Evolutionary conservation across 2,797 vertebrate species (phyloP), one percentile per base, ranked within the genome.

Genomic region (Microchirus variegatus): DNA sequence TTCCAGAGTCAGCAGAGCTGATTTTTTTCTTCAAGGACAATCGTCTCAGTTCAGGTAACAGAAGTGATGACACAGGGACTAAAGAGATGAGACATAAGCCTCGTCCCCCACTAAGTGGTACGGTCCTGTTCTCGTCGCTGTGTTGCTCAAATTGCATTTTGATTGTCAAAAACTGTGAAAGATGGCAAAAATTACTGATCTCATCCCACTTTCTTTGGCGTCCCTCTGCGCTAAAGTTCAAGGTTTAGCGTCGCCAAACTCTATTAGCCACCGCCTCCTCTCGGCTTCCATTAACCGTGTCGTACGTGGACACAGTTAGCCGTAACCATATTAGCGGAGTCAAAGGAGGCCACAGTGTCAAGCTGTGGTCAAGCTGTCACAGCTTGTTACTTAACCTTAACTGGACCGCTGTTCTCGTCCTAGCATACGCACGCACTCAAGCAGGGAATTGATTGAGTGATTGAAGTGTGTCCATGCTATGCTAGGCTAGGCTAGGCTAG

Each of bases 251-350:
- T 3, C 1, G 5, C 15, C 35, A 47, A 69, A 64, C 9, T 40
- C 26, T n/a, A 17, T 73, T 67, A 78, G 54, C 67, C 18, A 19
- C 67, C 18, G 17, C 59, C 64, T 78, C 49, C 38, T 2, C 40
- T 53, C 26, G 41, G 59, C 48, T 22, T 62, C 55, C 17, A 3
- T 37, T 15, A 38, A 19, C 1, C 36, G 40, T 75, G 76, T 69
- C 38, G 3, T 19, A 37, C 38, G 61, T 52, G 10, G 40, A 45
- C 43, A 17, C 15, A 18, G 56, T 5, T n/a, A 50, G 53, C 60
- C 36, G 44, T 45, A 17, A 38, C 38, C 37, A 35, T 56, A 44
- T 17, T 5, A 9, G 45, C 41, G 47, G 40, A 76, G 56, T 65
- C 44, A 52, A 36, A 19, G 31, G n/a, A 45, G 0, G 55, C 47